Conservation (phyloP, 35 echinoderm and acorn worm genomes). For the Chiridota heheva region DNA sequence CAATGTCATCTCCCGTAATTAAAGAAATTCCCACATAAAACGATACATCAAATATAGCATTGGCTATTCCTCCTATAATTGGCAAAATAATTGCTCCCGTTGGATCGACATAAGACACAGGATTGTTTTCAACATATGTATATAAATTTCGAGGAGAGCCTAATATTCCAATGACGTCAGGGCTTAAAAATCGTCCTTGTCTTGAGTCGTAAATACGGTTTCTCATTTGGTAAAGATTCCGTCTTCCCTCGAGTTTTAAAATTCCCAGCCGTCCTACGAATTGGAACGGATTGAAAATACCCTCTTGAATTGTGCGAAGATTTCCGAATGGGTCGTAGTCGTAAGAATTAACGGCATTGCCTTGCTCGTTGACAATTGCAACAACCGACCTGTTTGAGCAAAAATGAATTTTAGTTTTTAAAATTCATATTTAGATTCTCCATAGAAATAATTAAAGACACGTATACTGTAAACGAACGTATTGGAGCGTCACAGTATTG, state of each 20-base stretch:
- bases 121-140: slow-evolving; percentile 37
- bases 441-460: too few species aligned
- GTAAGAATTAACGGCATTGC: not conserved
- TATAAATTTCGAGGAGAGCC: slow-evolving; percentile 33
- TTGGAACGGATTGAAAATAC: not conserved
- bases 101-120: slow-evolving; percentile 16
- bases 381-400: slow-evolving; percentile 4
- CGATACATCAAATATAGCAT: too few species aligned
- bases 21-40: too few species aligned
- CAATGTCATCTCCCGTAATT: too few species aligned
- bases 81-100: not conserved
- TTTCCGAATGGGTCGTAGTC: slow-evolving; percentile 30
- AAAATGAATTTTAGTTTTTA: too few species aligned
- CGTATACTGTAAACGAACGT: too few species aligned
- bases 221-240: slow-evolving; percentile 1
- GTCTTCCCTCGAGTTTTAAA: not conserved
- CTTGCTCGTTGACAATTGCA: not conserved
- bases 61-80: too few species aligned
- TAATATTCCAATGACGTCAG: slow-evolving; percentile 1
- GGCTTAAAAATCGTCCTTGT: slow-evolving; percentile 28
- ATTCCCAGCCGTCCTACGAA: slow-evolving; percentile 20
- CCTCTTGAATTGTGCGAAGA: not conserved
- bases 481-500: too few species aligned
- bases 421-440: too few species aligned
- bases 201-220: not conserved